Evolutionary conservation across 2,888 invertebrate genomes (phyloP).

Genomic region (Cecidostiba fungosa): DNA sequence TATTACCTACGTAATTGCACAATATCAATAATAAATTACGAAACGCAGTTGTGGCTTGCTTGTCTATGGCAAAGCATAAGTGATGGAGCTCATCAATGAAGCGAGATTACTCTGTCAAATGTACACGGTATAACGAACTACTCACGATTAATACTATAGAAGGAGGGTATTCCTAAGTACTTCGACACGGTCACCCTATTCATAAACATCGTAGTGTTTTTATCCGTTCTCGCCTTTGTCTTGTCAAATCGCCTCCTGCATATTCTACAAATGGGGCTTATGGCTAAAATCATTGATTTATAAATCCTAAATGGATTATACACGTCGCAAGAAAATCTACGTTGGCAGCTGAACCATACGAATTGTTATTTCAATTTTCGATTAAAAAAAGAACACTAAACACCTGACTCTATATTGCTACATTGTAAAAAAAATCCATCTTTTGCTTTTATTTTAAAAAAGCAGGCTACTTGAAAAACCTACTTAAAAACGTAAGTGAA

Average conservation of each 20-base stretch:
- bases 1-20: constrained; percentile 43
- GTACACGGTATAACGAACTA: constrained; percentile 48
- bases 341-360: not conserved
- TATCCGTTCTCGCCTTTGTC: not conserved
- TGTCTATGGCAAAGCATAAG: constrained; percentile 48
- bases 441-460: not conserved
- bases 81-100: constrained; percentile 46
- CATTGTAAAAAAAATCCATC: not conserved
- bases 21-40: constrained; percentile 56
- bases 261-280: constrained; percentile 37
- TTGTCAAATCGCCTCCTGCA: not conserved
- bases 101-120: constrained; percentile 39
- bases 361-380: constrained; percentile 8
- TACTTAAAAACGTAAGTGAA: not conserved
- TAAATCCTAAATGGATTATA: not conserved
- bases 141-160: constrained; percentile 54
- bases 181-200: constrained; percentile 23
- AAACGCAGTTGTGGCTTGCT: constrained; percentile 35
- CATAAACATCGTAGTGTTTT: constrained; percentile 18
- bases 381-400: not conserved
- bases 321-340: not conserved
- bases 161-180: constrained; percentile 51
- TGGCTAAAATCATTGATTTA: constrained; percentile 30
- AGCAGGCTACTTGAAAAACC: not conserved
- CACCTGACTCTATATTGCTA: not conserved